These are phyloP conservation scores for Dryococelus australis DNA, from an alignment of 2,888 invertebrate genomes.

Conservation along the genomic window DNA sequence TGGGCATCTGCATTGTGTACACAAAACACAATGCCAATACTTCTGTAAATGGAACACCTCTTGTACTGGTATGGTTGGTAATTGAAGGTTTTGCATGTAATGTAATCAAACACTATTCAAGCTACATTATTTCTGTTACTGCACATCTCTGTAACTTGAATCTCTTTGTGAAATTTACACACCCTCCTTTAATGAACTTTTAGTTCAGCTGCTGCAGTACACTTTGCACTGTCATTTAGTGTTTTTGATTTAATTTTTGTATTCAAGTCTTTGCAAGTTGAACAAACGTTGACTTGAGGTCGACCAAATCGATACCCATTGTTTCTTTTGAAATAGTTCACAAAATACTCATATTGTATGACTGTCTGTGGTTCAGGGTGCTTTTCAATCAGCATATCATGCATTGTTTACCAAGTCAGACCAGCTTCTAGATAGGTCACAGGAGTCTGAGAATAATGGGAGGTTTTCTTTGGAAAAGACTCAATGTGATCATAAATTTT, in stretches of 20 bases:
- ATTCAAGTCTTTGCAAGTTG: neutral
- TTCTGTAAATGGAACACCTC: neutral
- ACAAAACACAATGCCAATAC: neutral
- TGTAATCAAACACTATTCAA: neutral
- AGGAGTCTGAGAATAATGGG: neutral
- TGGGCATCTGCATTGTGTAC: neutral
- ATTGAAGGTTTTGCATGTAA: neutral
- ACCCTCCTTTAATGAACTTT: neutral
- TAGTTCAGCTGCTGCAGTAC: neutral
- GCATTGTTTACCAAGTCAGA: neutral
- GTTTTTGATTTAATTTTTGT: neutral
- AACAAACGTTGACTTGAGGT: neutral
- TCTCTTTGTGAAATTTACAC: neutral
- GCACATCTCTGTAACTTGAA: constrained; percentile 6
- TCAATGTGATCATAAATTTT: neutral
- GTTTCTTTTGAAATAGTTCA: neutral
- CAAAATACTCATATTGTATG: neutral
- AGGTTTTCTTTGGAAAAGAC: neutral
- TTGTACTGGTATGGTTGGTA: neutral
- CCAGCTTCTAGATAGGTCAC: neutral
- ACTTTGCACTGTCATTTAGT: neutral
- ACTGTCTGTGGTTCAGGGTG: neutral
- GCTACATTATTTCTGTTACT: neutral
- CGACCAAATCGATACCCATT: neutral
- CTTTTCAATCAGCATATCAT: neutral